phyloP scores from a whole-genome alignment of 2,888 invertebrate genomes.

The Tetragnatha montana region DNA sequence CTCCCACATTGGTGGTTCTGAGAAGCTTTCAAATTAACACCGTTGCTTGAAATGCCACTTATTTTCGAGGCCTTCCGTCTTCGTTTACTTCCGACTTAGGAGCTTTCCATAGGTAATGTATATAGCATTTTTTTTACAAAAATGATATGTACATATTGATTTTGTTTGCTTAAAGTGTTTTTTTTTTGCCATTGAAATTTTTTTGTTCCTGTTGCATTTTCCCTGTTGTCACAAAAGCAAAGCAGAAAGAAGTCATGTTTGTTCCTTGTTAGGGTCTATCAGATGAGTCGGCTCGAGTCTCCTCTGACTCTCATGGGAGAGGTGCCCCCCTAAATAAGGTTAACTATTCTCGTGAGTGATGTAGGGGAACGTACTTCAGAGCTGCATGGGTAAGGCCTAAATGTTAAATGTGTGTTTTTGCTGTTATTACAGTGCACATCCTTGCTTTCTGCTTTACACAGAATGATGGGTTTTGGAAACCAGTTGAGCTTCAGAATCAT shows the following conservation, averaged over 20 bases:
- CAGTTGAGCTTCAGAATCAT: slow-evolving; percentile 14
- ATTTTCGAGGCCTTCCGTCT: neutral
- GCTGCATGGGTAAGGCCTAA: slow-evolving; percentile 64
- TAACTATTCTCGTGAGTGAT: slow-evolving; percentile 53
- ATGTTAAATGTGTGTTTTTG: slow-evolving; percentile 63
- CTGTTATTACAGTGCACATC: slow-evolving; percentile 58
- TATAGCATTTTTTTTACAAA: slow-evolving; percentile 58
- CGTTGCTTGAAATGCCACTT: neutral
- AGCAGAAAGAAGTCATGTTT: slow-evolving; percentile 66
- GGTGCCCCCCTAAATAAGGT: slow-evolving; percentile 53
- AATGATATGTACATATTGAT: slow-evolving; percentile 49
- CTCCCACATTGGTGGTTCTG: neutral
- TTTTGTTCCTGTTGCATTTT: slow-evolving; percentile 66
- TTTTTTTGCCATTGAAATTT: slow-evolving; percentile 63
- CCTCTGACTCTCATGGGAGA: slow-evolving; percentile 45
- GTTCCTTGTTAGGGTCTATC: slow-evolving; percentile 69
- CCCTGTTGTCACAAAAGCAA: slow-evolving; percentile 62
- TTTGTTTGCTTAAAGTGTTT: slow-evolving; percentile 45
- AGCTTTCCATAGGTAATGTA: slow-evolving; percentile 56
- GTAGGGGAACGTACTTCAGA: slow-evolving; percentile 44
- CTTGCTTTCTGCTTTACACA: slow-evolving; percentile 14
- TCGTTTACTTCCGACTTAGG: slow-evolving; percentile 9
- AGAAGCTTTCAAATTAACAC: neutral
- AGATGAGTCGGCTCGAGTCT: slow-evolving; percentile 64
- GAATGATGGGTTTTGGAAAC: neutral